A percentile compares a stretch with the other conserved stretches of the same genome.
These are phyloP conservation scores for Tenthredo amoena DNA, from an alignment of 2,888 invertebrate species.

Conservation along the genomic window DNA sequence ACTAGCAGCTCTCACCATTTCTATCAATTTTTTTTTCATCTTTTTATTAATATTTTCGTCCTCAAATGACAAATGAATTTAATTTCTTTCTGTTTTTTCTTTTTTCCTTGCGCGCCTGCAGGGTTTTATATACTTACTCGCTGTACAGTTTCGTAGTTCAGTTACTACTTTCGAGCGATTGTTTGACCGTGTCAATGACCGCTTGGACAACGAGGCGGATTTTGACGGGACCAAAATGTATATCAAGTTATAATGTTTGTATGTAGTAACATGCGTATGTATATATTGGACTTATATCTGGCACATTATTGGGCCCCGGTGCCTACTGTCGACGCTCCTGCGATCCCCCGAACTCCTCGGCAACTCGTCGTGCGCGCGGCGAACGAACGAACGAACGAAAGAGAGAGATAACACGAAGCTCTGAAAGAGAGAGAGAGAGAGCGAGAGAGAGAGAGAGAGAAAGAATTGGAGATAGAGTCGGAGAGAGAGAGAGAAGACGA, in stretches of 20 bases:
- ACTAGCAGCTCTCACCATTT: conserved; percentile 8
- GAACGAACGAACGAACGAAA: conserved; percentile 7
- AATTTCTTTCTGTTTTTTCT: too few relatives aligned
- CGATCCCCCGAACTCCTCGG: conserved; percentile 24
- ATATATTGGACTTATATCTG: background rate
- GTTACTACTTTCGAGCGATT: conserved; percentile 29
- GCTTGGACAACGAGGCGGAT: conserved; percentile 7
- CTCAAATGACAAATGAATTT: conserved; percentile 16
- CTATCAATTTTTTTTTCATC: background rate
- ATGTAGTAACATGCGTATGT: background rate
- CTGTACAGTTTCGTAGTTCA: conserved; percentile 10
- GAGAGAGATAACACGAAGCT: background rate
- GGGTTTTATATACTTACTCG: background rate
- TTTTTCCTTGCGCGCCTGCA: background rate
- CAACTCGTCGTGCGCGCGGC: conserved; percentile 32
- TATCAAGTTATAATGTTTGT: conserved; percentile 23
- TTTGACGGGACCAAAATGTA: conserved; percentile 33
- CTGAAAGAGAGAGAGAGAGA: conserved; percentile 20
- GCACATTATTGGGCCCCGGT: conserved; percentile 21
- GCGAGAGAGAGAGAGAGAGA: conserved; percentile 24
- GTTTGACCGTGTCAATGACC: conserved; percentile 44
- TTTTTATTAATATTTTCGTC: background rate
- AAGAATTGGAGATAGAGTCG: background rate
- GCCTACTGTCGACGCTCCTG: conserved; percentile 30
- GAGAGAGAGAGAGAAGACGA: conserved; percentile 15